phyloP scores from a whole-genome alignment of 2,888 invertebrate genomes.

The Dryococelus australis region DNA sequence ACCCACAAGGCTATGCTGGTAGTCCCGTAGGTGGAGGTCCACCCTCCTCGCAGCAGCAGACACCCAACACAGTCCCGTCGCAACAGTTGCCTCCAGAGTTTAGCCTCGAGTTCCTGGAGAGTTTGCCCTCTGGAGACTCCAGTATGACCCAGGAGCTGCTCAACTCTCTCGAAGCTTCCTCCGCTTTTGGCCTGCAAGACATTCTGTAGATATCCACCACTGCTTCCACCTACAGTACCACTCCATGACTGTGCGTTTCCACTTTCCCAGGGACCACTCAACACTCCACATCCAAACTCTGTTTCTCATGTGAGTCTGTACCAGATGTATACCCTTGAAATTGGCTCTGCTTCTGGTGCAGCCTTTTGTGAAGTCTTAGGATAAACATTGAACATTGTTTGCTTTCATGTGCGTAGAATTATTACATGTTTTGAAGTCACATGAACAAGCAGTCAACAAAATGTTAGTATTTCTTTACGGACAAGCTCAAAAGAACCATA shows the following conservation, averaged over 20 bases:
- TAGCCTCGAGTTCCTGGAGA: slow-evolving; percentile 85
- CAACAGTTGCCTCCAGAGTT: slow-evolving; percentile 64
- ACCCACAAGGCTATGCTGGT: slow-evolving; percentile 54
- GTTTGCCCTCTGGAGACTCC: slow-evolving; percentile 78
- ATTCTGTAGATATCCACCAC: slow-evolving; percentile 61
- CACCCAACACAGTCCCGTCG: slow-evolving; percentile 54
- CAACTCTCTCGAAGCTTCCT: slow-evolving; percentile 79
- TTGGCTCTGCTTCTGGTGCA: no score
- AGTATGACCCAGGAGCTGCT: slow-evolving; percentile 76
- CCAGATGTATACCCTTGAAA: no score
- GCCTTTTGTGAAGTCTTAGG: no score
- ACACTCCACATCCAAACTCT: no score
- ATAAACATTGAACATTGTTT: no score
- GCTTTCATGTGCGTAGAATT: no score
- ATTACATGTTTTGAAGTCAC: no score
- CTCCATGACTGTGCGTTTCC: neutral
- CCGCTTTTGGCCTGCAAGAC: slow-evolving; percentile 72
- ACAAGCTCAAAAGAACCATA: no score
- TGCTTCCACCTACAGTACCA: neutral
- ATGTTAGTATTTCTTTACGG: no score
- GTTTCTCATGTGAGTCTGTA: no score
- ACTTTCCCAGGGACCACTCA: no score
- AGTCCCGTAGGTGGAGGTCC: slow-evolving; percentile 32
- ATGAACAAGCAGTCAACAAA: no score
- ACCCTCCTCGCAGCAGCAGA: slow-evolving; percentile 34